These are phyloP conservation scores for Caranx melampygus DNA, from an alignment of 2,113 vertebrate species.

Conservation along the genomic window DNA sequence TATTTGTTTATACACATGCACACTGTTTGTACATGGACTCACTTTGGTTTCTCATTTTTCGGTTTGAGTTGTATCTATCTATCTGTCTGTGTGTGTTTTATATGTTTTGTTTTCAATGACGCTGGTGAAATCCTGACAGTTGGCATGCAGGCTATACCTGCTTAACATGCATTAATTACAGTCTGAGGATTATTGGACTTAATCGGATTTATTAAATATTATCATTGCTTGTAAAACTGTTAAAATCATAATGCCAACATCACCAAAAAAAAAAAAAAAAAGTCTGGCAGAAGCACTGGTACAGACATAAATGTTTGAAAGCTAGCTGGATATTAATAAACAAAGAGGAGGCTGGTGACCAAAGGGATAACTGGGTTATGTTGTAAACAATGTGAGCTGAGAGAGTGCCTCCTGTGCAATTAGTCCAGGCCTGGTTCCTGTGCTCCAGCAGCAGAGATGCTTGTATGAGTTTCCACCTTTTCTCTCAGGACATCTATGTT, in stretches of 20 bases:
- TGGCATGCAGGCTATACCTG: too few species aligned
- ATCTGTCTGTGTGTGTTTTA: too few species aligned
- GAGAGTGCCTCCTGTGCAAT: slow-evolving; percentile 2
- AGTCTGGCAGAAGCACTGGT: not conserved
- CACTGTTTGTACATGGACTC: not conserved
- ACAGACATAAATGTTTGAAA: not conserved
- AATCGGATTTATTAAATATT: not conserved
- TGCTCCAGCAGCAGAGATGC: not conserved
- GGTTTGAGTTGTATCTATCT: not conserved
- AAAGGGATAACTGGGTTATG: slow-evolving; percentile 20
- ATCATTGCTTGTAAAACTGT: not conserved
- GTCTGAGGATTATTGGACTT: not conserved
- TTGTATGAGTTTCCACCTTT: too few species aligned
- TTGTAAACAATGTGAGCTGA: not conserved
- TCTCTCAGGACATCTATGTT: not conserved
- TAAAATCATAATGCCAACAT: not conserved
- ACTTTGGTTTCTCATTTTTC: slow-evolving; percentile 14
- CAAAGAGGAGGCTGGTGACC: not conserved
- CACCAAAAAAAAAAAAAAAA: not conserved
- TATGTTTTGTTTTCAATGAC: not conserved
- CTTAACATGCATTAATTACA: not conserved
- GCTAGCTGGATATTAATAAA: not conserved
- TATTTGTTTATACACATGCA: slow-evolving; percentile 11
- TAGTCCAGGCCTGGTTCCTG: not conserved
- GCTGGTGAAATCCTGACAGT: not conserved